Conservation (phyloP, 2,888 invertebrate genomes). For the Euplagia quadripunctaria region DNA sequence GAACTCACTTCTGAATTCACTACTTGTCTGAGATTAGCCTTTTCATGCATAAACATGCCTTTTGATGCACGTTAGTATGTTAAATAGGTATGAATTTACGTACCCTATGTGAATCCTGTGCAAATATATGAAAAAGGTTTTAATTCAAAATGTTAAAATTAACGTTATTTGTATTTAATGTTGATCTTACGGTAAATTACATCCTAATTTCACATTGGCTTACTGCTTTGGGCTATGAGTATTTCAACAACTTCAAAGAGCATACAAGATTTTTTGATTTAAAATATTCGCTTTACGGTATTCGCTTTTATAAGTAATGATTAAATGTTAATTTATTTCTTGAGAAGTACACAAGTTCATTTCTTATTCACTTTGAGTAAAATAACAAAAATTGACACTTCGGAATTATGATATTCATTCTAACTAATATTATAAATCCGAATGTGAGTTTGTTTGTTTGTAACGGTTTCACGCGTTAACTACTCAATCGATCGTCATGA, state of each 20-base stretch:
- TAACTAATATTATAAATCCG: too few relatives aligned
- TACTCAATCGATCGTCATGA: too few relatives aligned
- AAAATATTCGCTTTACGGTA: background rate
- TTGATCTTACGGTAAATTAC: conserved; percentile 3
- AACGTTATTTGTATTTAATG: conserved; percentile 5
- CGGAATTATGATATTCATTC: too few relatives aligned
- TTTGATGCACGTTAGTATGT: conserved; percentile 2
- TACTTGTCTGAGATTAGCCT: conserved; percentile 11
- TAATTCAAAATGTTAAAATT: conserved; percentile 3
- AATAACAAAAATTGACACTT: too few relatives aligned
- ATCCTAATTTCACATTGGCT: background rate
- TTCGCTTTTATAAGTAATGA: background rate
- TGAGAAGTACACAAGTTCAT: background rate
- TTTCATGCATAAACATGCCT: conserved; percentile 12
- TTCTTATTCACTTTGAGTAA: background rate
- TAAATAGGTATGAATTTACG: conserved; percentile 8
- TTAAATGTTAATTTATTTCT: background rate
- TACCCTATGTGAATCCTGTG: conserved; percentile 3
- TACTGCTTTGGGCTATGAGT: background rate
- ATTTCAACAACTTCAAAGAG: background rate
- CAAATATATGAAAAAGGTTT: conserved; percentile 9
- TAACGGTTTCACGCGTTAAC: too few relatives aligned
- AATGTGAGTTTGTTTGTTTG: too few relatives aligned
- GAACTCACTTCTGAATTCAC: too few relatives aligned
- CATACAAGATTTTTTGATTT: background rate